Evolutionary conservation across 1,140 invertebrate species (phyloP).

Genomic region (Drosophila kanapiae): DNA sequence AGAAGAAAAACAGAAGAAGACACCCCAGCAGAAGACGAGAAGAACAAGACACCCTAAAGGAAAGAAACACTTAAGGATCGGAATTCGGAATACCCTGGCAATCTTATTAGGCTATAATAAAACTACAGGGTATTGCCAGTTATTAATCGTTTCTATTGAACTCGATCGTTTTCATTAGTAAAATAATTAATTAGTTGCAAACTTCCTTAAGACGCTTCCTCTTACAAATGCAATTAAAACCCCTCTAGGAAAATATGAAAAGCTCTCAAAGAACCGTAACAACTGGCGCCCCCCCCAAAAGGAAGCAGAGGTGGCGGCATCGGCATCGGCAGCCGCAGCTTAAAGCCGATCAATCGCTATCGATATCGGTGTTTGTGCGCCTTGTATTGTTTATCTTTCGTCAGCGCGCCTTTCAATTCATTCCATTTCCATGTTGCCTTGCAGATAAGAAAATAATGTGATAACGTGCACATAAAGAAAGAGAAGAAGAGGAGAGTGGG

Average conservation of each 20-base stretch:
- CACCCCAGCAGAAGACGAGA: neutral
- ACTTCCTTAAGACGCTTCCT: neutral
- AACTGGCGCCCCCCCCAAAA: neutral
- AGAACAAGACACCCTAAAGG: neutral
- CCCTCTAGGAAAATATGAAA: neutral
- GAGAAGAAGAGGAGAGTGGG: neutral
- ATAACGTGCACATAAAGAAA: slow-evolving; percentile 27
- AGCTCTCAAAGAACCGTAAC: neutral
- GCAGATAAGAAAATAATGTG: slow-evolving; percentile 34
- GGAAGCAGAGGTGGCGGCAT: neutral
- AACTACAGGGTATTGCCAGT: neutral
- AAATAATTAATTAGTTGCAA: neutral
- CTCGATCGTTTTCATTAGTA: neutral
- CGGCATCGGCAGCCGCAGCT: slow-evolving; percentile 25
- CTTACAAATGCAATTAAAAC: neutral
- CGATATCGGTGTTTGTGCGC: slow-evolving; percentile 35
- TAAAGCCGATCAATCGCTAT: slow-evolving; percentile 47
- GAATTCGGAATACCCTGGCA: neutral
- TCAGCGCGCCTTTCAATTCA: slow-evolving; percentile 50
- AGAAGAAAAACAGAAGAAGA: neutral
- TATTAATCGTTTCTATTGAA: neutral
- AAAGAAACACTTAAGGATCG: neutral
- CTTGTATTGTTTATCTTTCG: slow-evolving; percentile 48
- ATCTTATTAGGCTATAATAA: neutral
- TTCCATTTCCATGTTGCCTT: slow-evolving; percentile 54